Percentiles rank a stretch among this genome's conserved stretches.
Conservation (phyloP, 2,888 invertebrate species). For the Thalpophila matura region DNA sequence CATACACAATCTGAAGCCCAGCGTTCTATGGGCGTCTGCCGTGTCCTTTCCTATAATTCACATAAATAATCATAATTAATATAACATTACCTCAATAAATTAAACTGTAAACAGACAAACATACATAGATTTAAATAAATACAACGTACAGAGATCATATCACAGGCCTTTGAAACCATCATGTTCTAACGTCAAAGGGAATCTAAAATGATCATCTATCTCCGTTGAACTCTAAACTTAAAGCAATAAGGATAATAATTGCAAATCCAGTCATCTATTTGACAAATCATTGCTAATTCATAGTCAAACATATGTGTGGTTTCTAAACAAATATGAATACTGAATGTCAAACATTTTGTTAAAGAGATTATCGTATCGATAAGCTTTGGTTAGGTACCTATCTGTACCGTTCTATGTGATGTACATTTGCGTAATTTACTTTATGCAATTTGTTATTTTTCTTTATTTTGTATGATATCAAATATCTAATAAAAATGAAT, state of each 20-base stretch:
- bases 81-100: too few relatives aligned
- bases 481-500: too few relatives aligned
- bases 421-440: too few relatives aligned
- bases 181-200: conserved; percentile 54
- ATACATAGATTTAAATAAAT: conserved; percentile 40
- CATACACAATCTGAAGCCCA: too few relatives aligned
- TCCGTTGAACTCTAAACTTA: neutral
- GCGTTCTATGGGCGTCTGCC: too few relatives aligned
- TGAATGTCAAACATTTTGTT: conserved; percentile 24
- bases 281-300: conserved; percentile 58
- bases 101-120: neutral
- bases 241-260: conserved; percentile 16
- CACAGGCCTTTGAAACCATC: conserved; percentile 58
- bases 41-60: too few relatives aligned
- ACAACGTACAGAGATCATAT: conserved; percentile 38
- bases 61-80: too few relatives aligned
- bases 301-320: conserved; percentile 48
- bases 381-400: conserved; percentile 6
- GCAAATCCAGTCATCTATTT: conserved; percentile 3
- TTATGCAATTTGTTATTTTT: too few relatives aligned
- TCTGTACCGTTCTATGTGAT: neutral
- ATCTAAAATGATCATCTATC: conserved; percentile 26
- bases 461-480: too few relatives aligned
- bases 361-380: conserved; percentile 37
- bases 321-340: conserved; percentile 56